Conservation (phyloP, 2,113 vertebrate species). For the Boulengeromyrus knoepffleri region DNA sequence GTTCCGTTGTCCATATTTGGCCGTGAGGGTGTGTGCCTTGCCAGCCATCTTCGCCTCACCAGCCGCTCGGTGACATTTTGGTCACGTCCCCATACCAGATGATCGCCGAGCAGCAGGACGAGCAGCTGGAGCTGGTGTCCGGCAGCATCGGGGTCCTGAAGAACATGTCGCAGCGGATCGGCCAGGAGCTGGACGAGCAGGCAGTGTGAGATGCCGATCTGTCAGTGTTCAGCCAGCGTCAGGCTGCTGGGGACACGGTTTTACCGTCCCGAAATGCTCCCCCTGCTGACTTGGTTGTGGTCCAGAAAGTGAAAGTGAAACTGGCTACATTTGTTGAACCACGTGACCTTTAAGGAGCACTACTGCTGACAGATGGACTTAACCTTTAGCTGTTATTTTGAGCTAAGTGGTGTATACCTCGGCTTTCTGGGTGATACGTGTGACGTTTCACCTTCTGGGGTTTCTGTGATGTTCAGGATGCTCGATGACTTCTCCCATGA, state of each 20-base stretch:
- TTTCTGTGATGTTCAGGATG: constrained; percentile 67
- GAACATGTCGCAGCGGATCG: constrained; percentile 97
- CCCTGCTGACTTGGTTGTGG: neutral
- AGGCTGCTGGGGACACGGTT: neutral
- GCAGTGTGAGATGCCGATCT: constrained; percentile 72
- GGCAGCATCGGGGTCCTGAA: constrained; percentile 95
- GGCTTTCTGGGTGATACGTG: neutral
- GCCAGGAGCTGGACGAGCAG: constrained; percentile 93
- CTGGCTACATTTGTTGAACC: neutral
- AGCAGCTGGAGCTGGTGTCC: constrained; percentile 93
- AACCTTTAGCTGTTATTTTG: neutral
- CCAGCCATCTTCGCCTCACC: neutral
- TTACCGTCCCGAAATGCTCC: neutral
- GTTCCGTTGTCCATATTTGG: neutral
- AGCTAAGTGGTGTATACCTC: neutral
- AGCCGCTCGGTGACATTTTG: neutral
- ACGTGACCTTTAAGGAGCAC: neutral
- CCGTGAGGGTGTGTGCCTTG: neutral
- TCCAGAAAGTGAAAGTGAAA: neutral
- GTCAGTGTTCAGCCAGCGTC: neutral
- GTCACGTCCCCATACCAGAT: constrained; percentile 56
- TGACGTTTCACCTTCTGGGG: neutral
- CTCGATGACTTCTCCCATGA: constrained; percentile 92
- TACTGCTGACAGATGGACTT: neutral
- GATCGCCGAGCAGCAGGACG: constrained; percentile 90